phyloP scores from a whole-genome alignment of 2,797 vertebrate species.

The Phylloscopus collybita region DNA sequence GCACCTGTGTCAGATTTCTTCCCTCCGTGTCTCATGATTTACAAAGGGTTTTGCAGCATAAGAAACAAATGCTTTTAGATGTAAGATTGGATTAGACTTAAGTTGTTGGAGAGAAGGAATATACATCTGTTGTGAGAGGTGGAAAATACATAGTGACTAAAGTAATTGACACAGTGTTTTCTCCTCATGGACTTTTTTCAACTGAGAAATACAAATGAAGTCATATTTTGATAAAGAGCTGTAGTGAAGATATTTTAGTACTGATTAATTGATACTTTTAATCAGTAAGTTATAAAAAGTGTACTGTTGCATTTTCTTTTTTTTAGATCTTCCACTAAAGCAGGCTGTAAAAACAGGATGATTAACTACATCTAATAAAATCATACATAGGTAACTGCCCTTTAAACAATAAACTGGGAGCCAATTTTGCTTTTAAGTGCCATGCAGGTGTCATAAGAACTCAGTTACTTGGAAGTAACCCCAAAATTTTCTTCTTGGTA shows the following conservation, averaged over 20 bases:
- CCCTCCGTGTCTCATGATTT: background rate
- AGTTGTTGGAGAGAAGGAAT: background rate
- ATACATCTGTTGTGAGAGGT: background rate
- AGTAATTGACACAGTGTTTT: background rate
- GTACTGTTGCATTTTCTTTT: background rate
- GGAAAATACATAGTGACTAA: background rate
- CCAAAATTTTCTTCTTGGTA: background rate
- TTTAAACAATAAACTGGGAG: background rate
- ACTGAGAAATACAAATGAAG: background rate
- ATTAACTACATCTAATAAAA: background rate
- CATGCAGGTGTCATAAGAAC: background rate
- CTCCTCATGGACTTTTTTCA: background rate
- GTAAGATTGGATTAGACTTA: background rate
- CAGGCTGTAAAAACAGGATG: background rate
- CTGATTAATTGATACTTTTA: background rate
- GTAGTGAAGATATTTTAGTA: background rate
- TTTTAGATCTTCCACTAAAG: background rate
- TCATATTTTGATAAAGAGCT: background rate
- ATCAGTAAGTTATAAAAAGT: background rate
- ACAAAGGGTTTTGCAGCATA: background rate
- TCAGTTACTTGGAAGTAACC: background rate
- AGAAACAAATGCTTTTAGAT: background rate
- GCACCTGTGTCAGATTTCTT: constrained; percentile 38
- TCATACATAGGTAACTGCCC: background rate
- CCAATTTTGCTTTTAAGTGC: background rate